Base-by-base conservation (phyloP, 2,113 vertebrate genomes). In the Anarrhichthys ocellatus region DNA sequence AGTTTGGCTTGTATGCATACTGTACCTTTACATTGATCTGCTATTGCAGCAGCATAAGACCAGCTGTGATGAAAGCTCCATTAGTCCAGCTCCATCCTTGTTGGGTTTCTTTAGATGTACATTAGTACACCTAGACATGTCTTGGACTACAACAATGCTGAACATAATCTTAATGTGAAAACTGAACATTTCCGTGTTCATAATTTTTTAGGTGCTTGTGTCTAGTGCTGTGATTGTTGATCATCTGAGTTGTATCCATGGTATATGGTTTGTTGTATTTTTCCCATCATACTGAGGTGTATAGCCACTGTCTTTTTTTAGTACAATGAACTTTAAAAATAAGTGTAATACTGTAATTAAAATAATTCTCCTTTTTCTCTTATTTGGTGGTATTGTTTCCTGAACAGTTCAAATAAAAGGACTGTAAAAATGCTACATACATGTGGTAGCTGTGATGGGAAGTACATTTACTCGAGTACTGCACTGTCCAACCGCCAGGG, bases 331-430 rank as follows among this genome's bases (percentile, higher is more conserved):
- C 18, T 36, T 54, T 52, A 34, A 9, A n/a, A 58, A 27, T 14
- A 56, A 1, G 0, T 11, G 29, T 48, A 4, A 77, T 72, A 76
- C 66, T 88, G 36, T 73, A 79, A 88, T 78, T 77, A 89, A 86
- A 76, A 72, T 54, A 6, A 17, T 34, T 34, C 32, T 32, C 32
- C 0, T 3, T 63, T 63, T 22, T 56, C 68, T 52, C 17, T 67
- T 44, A 56, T 81, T 61, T 66, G 48, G 3, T 79, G 34, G 9
- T 29, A 1, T 54, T 50, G 20, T 32, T 48, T 27, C 11, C 27
- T 17, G 2, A 74, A 40, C 22, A 48, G 22, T 50, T 75, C 1
- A 63, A 74, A 3, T 36, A 50, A 65, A 20, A 10, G 9, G 6
- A 54, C 27, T 32, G 34, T 14, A 32, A 32, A 52, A 29, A 24